phyloP scores from a whole-genome alignment of 2,888 invertebrate genomes.

The Lissonota sp. region DNA sequence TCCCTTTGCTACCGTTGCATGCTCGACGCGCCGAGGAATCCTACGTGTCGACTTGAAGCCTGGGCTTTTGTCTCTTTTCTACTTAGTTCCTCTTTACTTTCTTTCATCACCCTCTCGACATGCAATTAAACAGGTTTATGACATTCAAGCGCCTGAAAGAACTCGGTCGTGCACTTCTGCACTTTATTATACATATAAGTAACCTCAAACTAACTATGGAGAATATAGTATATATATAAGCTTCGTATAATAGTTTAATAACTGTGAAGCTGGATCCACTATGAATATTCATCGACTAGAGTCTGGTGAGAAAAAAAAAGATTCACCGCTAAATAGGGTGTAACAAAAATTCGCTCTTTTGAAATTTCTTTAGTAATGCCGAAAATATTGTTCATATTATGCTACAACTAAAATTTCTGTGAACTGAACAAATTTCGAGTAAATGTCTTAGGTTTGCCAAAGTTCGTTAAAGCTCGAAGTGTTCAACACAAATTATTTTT shows the following conservation, averaged over 20 bases:
- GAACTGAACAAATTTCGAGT: no score
- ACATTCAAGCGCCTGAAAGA: conserved; percentile 38
- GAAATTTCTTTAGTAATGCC: no score
- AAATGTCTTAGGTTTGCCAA: no score
- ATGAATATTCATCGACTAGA: conserved; percentile 37
- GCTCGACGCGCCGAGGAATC: conserved; percentile 13
- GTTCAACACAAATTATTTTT: no score
- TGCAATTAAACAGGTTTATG: conserved; percentile 55
- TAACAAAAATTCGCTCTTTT: no score
- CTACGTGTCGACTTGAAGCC: conserved; percentile 12
- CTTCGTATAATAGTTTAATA: conserved; percentile 17
- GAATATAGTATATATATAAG: not conserved
- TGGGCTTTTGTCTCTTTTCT: conserved; percentile 34
- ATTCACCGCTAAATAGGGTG: no score
- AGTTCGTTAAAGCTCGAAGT: no score
- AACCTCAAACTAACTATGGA: not conserved
- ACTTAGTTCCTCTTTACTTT: conserved; percentile 8
- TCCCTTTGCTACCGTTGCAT: no score
- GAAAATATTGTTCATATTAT: no score
- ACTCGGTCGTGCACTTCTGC: not conserved
- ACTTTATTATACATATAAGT: conserved; percentile 2
- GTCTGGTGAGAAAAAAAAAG: not conserved
- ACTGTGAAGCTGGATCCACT: conserved; percentile 15
- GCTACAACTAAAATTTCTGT: no score
- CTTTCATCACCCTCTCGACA: conserved; percentile 12